Evolutionary conservation across 2,797 vertebrate species (phyloP).

Genomic region (Silurus aristotelis): DNA sequence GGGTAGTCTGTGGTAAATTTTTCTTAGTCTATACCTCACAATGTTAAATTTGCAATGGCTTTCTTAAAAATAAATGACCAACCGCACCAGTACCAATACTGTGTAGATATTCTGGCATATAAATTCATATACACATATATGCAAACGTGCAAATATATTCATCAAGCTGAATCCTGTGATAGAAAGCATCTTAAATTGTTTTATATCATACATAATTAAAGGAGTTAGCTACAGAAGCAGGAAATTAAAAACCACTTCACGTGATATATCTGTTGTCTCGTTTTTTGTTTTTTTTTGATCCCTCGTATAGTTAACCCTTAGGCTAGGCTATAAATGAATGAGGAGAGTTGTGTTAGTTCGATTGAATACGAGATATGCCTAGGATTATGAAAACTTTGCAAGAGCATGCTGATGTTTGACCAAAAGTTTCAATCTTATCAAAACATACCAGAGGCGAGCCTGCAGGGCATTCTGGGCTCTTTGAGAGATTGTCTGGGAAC

Average conservation of each 20-base stretch:
- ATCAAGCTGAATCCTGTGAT: background rate
- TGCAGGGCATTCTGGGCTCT: background rate
- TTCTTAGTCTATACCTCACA: background rate
- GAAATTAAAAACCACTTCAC: constrained; percentile 4
- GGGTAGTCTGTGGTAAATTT: background rate
- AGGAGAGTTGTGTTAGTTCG: background rate
- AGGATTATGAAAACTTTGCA: background rate
- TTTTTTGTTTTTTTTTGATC: background rate
- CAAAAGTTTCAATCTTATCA: background rate
- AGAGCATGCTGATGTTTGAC: background rate
- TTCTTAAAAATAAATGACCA: background rate
- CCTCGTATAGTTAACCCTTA: constrained; percentile 7
- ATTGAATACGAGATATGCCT: background rate
- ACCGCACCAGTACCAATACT: background rate
- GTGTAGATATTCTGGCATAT: background rate
- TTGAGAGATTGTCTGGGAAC: background rate
- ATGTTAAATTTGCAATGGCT: background rate
- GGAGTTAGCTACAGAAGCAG: constrained; percentile 3
- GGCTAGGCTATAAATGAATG: constrained; percentile 16
- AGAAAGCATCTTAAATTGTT: constrained; percentile 22
- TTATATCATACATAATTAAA: constrained; percentile 1
- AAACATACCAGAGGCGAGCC: background rate
- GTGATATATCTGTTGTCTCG: background rate
- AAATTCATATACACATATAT: constrained; percentile 17
- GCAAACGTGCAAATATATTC: constrained; percentile 24